Percentiles rank a stretch among this genome's conserved stretches.
These are phyloP conservation scores for Drosophila arizonae DNA, from an alignment of 1,140 invertebrate genomes.

Conservation along the genomic window DNA sequence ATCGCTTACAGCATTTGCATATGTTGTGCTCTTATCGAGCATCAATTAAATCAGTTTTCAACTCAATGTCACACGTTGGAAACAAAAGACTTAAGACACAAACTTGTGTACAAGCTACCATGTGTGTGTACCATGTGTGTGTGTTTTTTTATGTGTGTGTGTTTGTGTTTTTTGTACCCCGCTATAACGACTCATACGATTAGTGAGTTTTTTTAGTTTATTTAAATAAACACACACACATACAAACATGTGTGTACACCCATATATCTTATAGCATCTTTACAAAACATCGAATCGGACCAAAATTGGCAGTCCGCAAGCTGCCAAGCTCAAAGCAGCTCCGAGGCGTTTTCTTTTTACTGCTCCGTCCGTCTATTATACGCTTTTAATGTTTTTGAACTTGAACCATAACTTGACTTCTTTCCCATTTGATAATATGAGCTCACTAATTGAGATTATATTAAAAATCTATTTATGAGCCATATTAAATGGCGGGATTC, in stretches of 20 bases:
- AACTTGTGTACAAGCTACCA: constrained; percentile 36
- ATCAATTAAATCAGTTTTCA: constrained; percentile 50
- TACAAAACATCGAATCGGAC: constrained; percentile 34
- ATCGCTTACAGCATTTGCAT: constrained; percentile 2
- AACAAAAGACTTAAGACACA: constrained; percentile 77
- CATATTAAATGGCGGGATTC: constrained; percentile 46
- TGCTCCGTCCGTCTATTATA: constrained; percentile 44
- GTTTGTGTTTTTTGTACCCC: constrained; percentile 9
- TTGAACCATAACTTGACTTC: constrained; percentile 10
- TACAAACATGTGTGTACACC: neutral
- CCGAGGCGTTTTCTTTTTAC: constrained; percentile 25
- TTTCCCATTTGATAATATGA: constrained; percentile 22
- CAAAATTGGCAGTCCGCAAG: constrained; percentile 17
- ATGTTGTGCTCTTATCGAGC: constrained; percentile 2
- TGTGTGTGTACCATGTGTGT: neutral
- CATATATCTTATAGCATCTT: constrained; percentile 32
- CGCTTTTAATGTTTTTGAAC: constrained; percentile 74
- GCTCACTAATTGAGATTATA: constrained; percentile 52
- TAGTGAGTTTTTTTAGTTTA: constrained; percentile 36
- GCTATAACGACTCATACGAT: constrained; percentile 68
- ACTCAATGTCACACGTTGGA: constrained; percentile 55
- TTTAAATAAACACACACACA: constrained; percentile 27
- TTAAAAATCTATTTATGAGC: constrained; percentile 74
- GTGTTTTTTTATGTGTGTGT: constrained; percentile 2
- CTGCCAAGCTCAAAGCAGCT: neutral